Evolutionary conservation across 2,888 invertebrate genomes (phyloP).

Genomic region (Hypomecis punctinalis): DNA sequence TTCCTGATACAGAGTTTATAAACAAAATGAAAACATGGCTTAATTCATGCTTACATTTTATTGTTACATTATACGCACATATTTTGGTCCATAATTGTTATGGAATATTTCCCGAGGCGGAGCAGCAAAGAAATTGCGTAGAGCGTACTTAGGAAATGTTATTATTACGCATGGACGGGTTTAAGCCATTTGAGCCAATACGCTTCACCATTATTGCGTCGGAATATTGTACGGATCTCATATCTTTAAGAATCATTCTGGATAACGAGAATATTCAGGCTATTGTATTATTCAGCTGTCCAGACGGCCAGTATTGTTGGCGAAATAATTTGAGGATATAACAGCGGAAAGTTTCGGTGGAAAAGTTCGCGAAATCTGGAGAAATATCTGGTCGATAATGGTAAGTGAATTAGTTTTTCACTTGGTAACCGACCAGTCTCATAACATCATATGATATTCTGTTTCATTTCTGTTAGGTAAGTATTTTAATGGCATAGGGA

Average conservation of each 20-base stretch:
- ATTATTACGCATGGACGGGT: slow-evolving; percentile 47
- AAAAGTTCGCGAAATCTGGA: background rate
- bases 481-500: too few species aligned
- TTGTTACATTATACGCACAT: slow-evolving; percentile 12
- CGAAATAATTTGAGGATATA: slow-evolving; percentile 4
- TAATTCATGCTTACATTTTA: slow-evolving; percentile 11
- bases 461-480: too few species aligned
- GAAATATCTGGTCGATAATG: background rate
- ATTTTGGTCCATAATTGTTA: slow-evolving; percentile 19
- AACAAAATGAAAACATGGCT: too few species aligned
- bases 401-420: too few species aligned
- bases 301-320: slow-evolving; percentile 1
- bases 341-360: background rate
- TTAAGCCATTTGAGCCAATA: slow-evolving; percentile 47
- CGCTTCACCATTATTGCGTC: slow-evolving; percentile 40
- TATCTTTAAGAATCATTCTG: slow-evolving; percentile 20
- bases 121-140: slow-evolving; percentile 41
- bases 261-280: slow-evolving; percentile 17
- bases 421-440: too few species aligned
- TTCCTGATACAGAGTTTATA: too few species aligned
- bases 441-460: too few species aligned
- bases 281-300: slow-evolving; percentile 17
- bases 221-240: slow-evolving; percentile 25
- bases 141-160: slow-evolving; percentile 35
- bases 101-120: slow-evolving; percentile 26